These are phyloP conservation scores for Bombus vancouverensis DNA, from an alignment of 1,140 invertebrate genomes.

Conservation along the genomic window DNA sequence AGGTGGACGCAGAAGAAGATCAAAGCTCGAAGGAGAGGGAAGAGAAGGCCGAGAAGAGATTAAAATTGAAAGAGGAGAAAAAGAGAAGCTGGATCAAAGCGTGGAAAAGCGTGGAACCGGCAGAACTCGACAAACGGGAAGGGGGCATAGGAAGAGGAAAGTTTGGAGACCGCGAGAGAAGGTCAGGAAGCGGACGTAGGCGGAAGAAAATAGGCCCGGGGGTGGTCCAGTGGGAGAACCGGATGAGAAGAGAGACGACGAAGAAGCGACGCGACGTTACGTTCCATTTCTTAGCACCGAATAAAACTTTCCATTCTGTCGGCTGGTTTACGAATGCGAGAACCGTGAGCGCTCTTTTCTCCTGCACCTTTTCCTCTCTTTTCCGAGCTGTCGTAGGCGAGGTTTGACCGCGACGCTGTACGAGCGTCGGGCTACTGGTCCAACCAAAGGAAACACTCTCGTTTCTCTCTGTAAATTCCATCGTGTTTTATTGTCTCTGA, in stretches of 20 bases:
- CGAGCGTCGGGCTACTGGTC: too few relatives aligned
- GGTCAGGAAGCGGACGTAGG: not conserved
- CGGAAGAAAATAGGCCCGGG: not conserved
- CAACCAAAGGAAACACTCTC: too few relatives aligned
- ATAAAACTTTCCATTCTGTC: constrained; percentile 48
- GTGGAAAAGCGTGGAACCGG: not conserved
- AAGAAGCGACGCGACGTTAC: constrained; percentile 29
- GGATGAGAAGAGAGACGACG: constrained; percentile 10
- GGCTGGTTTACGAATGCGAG: constrained; percentile 23
- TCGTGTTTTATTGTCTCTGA: constrained; percentile 65
- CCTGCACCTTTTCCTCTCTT: constrained; percentile 46
- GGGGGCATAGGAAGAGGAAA: constrained; percentile 39
- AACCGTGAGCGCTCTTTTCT: too few relatives aligned
- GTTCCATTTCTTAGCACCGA: constrained; percentile 50
- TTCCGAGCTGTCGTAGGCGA: not conserved
- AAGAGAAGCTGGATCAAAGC: not conserved
- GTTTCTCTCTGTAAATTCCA: constrained; percentile 67
- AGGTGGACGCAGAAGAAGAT: not conserved
- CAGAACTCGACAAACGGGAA: not conserved
- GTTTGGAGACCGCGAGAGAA: constrained; percentile 35
- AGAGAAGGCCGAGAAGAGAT: not conserved
- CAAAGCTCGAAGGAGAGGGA: not conserved
- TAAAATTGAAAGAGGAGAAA: not conserved
- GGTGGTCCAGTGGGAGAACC: not conserved
- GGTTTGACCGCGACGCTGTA: too few relatives aligned